Evolutionary conservation across 2,797 vertebrate genomes (phyloP), one percentile per base, ranked within the genome.

Genomic region (Hemibagrus guttatus): DNA sequence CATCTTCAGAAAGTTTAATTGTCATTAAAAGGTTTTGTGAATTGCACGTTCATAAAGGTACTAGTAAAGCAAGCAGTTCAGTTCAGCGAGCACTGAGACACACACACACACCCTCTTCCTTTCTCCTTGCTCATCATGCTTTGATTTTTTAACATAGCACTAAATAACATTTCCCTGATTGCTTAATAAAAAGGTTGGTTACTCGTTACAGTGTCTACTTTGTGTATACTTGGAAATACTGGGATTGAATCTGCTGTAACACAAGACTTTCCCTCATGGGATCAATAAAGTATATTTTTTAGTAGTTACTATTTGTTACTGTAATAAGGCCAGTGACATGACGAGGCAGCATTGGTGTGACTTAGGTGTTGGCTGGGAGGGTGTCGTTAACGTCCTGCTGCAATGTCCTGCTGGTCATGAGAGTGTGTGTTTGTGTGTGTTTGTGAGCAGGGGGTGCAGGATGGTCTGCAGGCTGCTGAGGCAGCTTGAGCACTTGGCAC

Each of bases 401-500:
- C n/a, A n/a, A n/a, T n/a, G 85, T 69, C 54, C 63, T 89, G 49
- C 85, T 91, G 88, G 84, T 90, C 83, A 5, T 66, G 49, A 59
- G 79, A 86, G 66, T 66, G 76, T 17, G 35, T n/a, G 59, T 85
- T 6, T 66, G 61, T 71, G 71, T 76, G 85, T 85, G 87, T 90
- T 71, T 88, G 68, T 78, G 75, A 23, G n/a, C 42, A 61, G 82
- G 87, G 66, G 71, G 54, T 85, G 84, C 68, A 7, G 52, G 83
- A 84, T 84, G 85, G 86, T 87, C 83, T 35, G 81, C 83, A 80
- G 86, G 84, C 88, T 84, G 87, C 71, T 42, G 81, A 83, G 84
- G 89, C 88, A 85, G 83, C 84, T 68, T 85, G 88, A 90, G 69
- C 83, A 87, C 81, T 91, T 91, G 89, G 89, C 89, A 85, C 42